phyloP scores from a whole-genome alignment of 2,888 invertebrate species.

The Rhimphoctona megacephalus region DNA sequence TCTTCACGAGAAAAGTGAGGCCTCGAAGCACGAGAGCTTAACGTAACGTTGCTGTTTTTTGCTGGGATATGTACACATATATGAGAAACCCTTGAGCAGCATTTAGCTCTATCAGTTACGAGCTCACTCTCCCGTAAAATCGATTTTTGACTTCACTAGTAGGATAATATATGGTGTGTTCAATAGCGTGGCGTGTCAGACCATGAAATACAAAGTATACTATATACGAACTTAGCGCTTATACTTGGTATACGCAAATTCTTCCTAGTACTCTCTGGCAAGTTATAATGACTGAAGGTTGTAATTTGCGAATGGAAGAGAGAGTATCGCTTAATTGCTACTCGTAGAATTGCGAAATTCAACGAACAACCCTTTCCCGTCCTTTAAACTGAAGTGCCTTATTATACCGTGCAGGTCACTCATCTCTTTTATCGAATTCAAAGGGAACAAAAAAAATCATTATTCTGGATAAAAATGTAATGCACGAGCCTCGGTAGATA shows the following conservation, averaged over 20 bases:
- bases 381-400: neutral
- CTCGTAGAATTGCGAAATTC: slow-evolving; percentile 30
- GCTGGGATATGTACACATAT: slow-evolving; percentile 1
- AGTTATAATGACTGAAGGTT: slow-evolving; percentile 22
- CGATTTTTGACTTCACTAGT: slow-evolving; percentile 31
- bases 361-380: neutral
- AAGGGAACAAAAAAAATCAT: neutral
- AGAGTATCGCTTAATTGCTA: slow-evolving; percentile 31
- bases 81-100: slow-evolving; percentile 4
- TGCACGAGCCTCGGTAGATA: neutral
- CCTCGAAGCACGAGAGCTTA: slow-evolving; percentile 25
- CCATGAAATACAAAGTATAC: slow-evolving; percentile 43
- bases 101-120: slow-evolving; percentile 29
- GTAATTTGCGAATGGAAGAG: slow-evolving; percentile 38
- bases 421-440: neutral
- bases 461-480: neutral
- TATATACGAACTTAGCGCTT: slow-evolving; percentile 16
- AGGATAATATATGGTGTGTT: slow-evolving; percentile 3
- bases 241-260: slow-evolving; percentile 37
- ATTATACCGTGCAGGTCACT: neutral
- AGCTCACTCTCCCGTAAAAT: slow-evolving; percentile 31
- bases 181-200: slow-evolving; percentile 31
- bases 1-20: slow-evolving; percentile 4
- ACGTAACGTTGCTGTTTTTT: slow-evolving; percentile 33
- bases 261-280: neutral